A percentile compares a stretch with the other conserved stretches of the same genome.
Conservation (phyloP, 2,888 invertebrate genomes). For the Drosophila phalerata region DNA sequence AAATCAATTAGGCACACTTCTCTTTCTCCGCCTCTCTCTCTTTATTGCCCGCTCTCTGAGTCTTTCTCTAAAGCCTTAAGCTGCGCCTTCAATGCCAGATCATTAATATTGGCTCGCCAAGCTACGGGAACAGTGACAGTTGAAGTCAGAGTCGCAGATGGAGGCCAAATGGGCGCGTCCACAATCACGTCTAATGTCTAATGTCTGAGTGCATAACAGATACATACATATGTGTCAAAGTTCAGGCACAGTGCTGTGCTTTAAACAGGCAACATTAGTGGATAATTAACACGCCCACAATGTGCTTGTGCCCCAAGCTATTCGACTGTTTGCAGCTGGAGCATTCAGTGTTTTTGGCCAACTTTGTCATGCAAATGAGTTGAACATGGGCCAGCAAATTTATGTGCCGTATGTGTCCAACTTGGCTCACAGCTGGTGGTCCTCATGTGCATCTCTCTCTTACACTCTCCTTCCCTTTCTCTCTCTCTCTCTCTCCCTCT, state of each 20-base stretch:
- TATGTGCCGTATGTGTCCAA: slow-evolving; percentile 58
- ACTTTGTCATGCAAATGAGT: slow-evolving; percentile 78
- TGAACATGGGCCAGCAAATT: slow-evolving; percentile 52
- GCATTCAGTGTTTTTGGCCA: slow-evolving; percentile 66
- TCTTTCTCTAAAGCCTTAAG: slow-evolving; percentile 39
- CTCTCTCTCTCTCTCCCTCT: neutral
- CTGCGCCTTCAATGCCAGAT: slow-evolving; percentile 54
- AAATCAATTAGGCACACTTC: slow-evolving; percentile 75
- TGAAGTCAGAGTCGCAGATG: slow-evolving; percentile 39
- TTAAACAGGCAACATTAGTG: slow-evolving; percentile 72
- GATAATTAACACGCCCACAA: slow-evolving; percentile 81
- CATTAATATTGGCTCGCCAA: slow-evolving; percentile 59
- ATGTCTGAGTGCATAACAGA: slow-evolving; percentile 29
- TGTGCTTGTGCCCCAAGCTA: slow-evolving; percentile 21
- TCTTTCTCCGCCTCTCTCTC: neutral
- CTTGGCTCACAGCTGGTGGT: slow-evolving; percentile 66
- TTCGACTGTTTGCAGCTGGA: slow-evolving; percentile 4
- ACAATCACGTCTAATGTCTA: slow-evolving; percentile 6
- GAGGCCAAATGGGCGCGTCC: slow-evolving; percentile 52
- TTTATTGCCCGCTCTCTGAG: neutral
- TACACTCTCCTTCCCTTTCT: too few species aligned
- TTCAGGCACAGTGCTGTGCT: slow-evolving; percentile 52
- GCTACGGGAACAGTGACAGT: slow-evolving; percentile 44
- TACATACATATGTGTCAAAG: slow-evolving; percentile 65
- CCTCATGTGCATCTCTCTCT: slow-evolving; percentile 29